Base-by-base conservation (phyloP, 2,888 invertebrate genomes). In the Rhodophaea formosa region DNA sequence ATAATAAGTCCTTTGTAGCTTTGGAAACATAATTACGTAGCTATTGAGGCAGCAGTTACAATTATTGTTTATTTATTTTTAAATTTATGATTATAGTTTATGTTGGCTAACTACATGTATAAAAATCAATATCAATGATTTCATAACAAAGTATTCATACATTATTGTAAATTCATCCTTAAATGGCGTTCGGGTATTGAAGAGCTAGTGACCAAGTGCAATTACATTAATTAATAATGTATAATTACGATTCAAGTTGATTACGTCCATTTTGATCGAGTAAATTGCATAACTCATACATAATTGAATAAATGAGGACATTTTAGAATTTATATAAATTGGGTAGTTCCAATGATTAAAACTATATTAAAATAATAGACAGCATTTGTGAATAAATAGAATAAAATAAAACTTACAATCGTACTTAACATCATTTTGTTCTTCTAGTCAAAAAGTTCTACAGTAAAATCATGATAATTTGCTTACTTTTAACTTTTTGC, bases 241-340 rank as follows among this genome's bases (percentile, higher is more conserved):
- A 77, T 72, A 74, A 78, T 71, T 77, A 80, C 73, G 69, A 79
- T 76, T 79, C 74, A 78, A 79, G 71, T 69, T 60, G 57, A 74
- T 75, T 65, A 82, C 87, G 88, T 88, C 88, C 88, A 87, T 84
- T 80, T 81, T 85, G 78, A 79, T 78, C 71, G 76, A 74, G 71
- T 79, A 77, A 51, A 80, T 80, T 79, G 78, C 78, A 77, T 77
- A 65, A 71, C 67, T 59, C 71, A 71, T 66, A 66, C 67, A 59
- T 62, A 62, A 56, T n/a, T 64, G 67, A 63, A 69, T 76, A 70
- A 67, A 62, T 63, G 72, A 72, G 74, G 58, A 66, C 63, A 61
- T 35, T 35, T 10, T 35, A 51, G 35, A 39, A 51, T 35, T 49
- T 49, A 30, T 51, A 39, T 35, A 51, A 35, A 35, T 16, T 7